Conservation (phyloP, 2,797 vertebrate genomes). For the Glyptemys insculpta region DNA sequence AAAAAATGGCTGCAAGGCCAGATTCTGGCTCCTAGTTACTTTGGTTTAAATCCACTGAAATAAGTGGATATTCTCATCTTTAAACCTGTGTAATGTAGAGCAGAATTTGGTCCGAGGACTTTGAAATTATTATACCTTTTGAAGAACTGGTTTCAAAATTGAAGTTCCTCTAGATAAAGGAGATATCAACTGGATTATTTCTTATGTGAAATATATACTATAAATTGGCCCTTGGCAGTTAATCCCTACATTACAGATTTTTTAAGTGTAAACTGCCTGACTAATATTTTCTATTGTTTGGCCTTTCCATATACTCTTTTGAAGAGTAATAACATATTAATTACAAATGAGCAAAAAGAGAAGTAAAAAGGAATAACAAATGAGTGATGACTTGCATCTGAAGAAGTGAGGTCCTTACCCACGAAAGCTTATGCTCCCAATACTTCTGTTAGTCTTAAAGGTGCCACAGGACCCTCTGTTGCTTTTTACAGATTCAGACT, state of each 20-base stretch:
- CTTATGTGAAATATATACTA: rapidly evolving
- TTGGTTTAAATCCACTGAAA: neutral
- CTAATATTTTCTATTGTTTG: rapidly evolving
- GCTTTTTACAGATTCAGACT: no score
- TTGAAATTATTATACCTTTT: neutral
- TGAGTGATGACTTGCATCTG: no score
- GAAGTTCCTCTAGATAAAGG: neutral
- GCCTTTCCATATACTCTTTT: neutral
- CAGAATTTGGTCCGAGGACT: rapidly evolving
- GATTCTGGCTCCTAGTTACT: constrained; percentile 4
- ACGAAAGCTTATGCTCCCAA: no score
- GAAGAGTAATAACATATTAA: rapidly evolving
- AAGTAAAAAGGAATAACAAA: neutral
- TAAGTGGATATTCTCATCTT: neutral
- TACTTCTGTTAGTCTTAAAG: no score
- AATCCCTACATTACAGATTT: rapidly evolving
- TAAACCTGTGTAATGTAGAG: neutral
- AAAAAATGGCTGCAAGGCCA: neutral
- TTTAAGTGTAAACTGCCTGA: neutral
- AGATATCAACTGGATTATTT: neutral
- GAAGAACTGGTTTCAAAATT: neutral
- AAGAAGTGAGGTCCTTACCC: no score
- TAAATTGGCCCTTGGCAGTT: rapidly evolving
- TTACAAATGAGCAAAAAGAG: neutral
- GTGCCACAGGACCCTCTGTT: no score